Conservation (phyloP, 2,113 vertebrate species). For the Aleadryas rufinucha region DNA sequence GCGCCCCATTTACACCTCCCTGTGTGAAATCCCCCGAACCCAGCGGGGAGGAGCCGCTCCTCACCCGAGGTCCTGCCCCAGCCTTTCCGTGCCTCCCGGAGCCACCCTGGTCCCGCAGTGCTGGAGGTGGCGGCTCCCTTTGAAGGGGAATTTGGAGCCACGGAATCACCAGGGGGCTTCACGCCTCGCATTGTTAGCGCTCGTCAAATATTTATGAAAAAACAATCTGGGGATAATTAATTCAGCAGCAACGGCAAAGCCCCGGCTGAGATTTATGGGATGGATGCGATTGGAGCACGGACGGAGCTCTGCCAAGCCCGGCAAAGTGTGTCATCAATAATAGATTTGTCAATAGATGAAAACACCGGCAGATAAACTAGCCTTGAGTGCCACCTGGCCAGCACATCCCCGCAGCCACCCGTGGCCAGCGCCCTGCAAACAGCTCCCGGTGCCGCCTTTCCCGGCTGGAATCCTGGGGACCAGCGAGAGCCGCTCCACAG, state of each 20-base stretch:
- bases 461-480: not conserved
- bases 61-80: not conserved
- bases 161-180: conserved; percentile 22
- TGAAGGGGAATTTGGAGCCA: not conserved
- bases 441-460: not conserved
- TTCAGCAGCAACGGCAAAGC: conserved; percentile 26
- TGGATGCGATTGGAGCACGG: not conserved
- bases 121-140: not conserved
- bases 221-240: conserved; percentile 56
- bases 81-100: not conserved
- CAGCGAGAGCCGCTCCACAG: not conserved
- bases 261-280: not conserved
- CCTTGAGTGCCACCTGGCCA: conserved; percentile 50
- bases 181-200: conserved; percentile 24
- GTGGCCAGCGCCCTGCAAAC: rapidly evolving
- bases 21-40: not conserved
- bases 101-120: not conserved
- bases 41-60: not conserved
- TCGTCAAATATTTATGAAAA: conserved; percentile 62
- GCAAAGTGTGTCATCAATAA: conserved; percentile 43
- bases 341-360: conserved; percentile 43
- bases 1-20: not conserved
- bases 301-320: conserved; percentile 21
- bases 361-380: conserved; percentile 33
- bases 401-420: not conserved